Evolutionary conservation across 1,140 invertebrate genomes (phyloP), one percentile per base, ranked within the genome.

Genomic region (Rhysida immarginata): DNA sequence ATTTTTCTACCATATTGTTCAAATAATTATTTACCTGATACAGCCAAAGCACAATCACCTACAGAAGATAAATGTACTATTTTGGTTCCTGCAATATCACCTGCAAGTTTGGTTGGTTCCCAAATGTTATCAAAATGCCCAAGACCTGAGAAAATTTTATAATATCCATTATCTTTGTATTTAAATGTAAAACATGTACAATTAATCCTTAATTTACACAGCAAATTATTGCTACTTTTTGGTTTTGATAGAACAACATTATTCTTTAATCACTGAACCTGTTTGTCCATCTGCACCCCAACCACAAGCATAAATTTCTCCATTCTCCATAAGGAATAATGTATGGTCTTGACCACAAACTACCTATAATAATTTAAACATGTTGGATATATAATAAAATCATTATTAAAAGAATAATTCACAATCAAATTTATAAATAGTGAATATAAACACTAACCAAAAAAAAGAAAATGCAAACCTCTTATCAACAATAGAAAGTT

Each of bases 221-320:
- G n/a, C n/a, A n/a, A n/a, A n/a, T n/a, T n/a, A n/a, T n/a, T n/a
- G n/a, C n/a, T n/a, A n/a, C n/a, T n/a, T n/a, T n/a, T n/a, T n/a
- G n/a, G n/a, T n/a, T n/a, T n/a, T n/a, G n/a, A n/a, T n/a, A n/a
- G n/a, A n/a, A n/a, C n/a, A n/a, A n/a, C n/a, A n/a, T n/a, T n/a
- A n/a, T n/a, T n/a, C n/a, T n/a, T n/a, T n/a, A 35, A 35, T 35
- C 29, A 35, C 5, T 5, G 5, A 80, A 44, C 92, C 93, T 1
- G 89, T 92, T 75, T 97, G 94, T 2, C 94, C 94, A 75, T 96
- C 93, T 1, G 89, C 84, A 23, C 92, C 85, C 82, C 91, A 90
- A 1, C 94, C 94, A 75, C 89, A 96, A 14, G 83, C 78, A 65
- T 81, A 95, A 2, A 96, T 82, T 63, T 80, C 72, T 23, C 93